A percentile compares a stretch with the other conserved stretches of the same genome.
phyloP scores from a whole-genome alignment of 2,797 vertebrate species.

The Danio tinwini region DNA sequence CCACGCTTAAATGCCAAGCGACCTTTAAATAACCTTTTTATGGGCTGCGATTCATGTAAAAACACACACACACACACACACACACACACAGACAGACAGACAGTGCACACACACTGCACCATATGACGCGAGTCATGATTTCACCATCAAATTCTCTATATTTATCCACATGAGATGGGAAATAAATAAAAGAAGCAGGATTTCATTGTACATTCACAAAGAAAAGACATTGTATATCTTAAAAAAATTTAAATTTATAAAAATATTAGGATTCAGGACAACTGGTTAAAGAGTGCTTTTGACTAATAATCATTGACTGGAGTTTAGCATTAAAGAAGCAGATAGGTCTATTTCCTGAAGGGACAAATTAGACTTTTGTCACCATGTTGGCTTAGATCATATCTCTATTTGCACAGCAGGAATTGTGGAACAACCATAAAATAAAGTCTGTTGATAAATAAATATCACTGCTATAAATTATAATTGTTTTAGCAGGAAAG shows the following conservation, averaged over 20 bases:
- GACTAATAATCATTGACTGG: not conserved
- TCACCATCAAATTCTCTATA: conserved; percentile 31
- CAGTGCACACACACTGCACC: not conserved
- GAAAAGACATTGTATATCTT: not conserved
- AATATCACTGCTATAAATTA: not conserved
- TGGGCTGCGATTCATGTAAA: conserved; percentile 1
- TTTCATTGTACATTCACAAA: not conserved
- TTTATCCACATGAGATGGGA: not conserved
- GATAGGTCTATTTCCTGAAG: not conserved
- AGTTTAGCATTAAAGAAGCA: conserved; percentile 30
- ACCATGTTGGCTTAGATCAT: not conserved
- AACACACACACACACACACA: not conserved
- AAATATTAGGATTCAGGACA: not conserved
- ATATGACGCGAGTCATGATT: conserved; percentile 5
- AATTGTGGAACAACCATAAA: not conserved
- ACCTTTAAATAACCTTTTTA: conserved; percentile 52
- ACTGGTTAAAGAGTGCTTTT: not conserved
- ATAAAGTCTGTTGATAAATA: conserved; percentile 1
- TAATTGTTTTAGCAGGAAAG: not conserved
- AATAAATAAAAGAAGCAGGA: not conserved
- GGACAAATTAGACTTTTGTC: not conserved
- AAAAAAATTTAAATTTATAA: not conserved
- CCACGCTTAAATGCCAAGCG: conserved; percentile 34
- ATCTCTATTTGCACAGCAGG: not conserved
- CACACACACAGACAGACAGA: no score